Evolutionary conservation across 2,797 vertebrate genomes (phyloP), one percentile per base, ranked within the genome.

Genomic region (Leptoclinus maculatus): DNA sequence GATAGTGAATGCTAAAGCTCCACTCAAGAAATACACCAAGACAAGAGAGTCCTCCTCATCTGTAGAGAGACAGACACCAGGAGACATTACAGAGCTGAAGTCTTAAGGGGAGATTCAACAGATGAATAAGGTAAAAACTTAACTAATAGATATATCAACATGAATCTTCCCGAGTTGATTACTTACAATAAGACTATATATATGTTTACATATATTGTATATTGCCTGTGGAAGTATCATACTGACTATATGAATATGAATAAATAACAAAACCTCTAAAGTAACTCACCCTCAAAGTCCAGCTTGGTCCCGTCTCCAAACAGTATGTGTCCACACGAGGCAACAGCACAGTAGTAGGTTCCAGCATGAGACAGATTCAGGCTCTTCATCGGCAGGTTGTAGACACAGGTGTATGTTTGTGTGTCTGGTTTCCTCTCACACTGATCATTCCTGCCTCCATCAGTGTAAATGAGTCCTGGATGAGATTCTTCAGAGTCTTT

Each of bases 321-420:
- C 57, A 91, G 27, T 2, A 92, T 71, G 1, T 66, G 25, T 80
- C 86, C 88, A 88, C 92, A 92, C 13, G 77, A 76, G 43, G 41
- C 85, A 3, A 91, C 87, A 70, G 90, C 82, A 71, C 92, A 93
- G 83, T 81, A 87, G 76, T 90, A 87, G 56, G 66, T 87, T n/a
- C 71, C 91, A 70, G 58, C 36, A 53, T 82, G 47, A 66, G 82
- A 75, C 8, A 0, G 3, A 39, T 11, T 49, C 54, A 88, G 53
- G 10, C 29, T 76, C 2, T 47, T 1, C 0, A 82, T 19, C 2
- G 9, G 39, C 7, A 79, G 38, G 49, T 62, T 73, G 60, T 79
- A 70, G n/a, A 66, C 39, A 58, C 79, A 82, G 54, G 69, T 62
- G n/a, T 82, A 23, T 32, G 58, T 66, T 9, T 71, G 47, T 53